phyloP scores from a whole-genome alignment of 92 coral and sea anemone genomes.

The Umimayanthus chanpuru region DNA sequence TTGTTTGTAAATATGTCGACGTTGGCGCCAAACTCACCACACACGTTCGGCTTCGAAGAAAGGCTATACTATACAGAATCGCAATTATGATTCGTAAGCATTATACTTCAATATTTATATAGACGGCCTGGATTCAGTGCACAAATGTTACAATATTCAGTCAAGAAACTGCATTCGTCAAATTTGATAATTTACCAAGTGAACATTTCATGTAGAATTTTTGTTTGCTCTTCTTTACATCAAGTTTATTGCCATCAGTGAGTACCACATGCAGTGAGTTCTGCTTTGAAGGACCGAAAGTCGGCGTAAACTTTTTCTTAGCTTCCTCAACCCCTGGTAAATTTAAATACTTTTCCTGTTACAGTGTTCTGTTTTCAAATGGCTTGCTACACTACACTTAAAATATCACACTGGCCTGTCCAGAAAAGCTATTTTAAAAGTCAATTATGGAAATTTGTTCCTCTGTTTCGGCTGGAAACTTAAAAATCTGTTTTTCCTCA shows the following conservation, averaged over 20 bases:
- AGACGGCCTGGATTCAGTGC: not conserved
- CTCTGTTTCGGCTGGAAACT: too few relatives aligned
- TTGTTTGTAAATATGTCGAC: not conserved
- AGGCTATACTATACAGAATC: not conserved
- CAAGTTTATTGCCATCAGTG: not conserved
- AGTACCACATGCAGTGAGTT: not conserved
- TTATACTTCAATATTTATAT: not conserved
- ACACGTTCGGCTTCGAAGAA: too few relatives aligned
- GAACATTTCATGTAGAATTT: not conserved
- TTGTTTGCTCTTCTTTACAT: not conserved
- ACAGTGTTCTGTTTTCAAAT: not conserved
- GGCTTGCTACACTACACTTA: not conserved
- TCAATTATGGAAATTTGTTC: too few relatives aligned
- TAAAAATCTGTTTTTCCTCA: too few relatives aligned
- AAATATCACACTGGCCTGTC: not conserved
- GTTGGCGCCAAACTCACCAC: not conserved
- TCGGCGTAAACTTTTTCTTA: too few relatives aligned
- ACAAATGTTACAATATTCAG: too few relatives aligned
- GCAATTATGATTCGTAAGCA: not conserved
- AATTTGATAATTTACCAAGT: not conserved
- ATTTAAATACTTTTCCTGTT: too few relatives aligned
- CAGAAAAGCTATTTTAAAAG: not conserved
- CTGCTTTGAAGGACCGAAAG: not conserved
- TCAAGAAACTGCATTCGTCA: not conserved
- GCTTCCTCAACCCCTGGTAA: not conserved